phyloP scores from a whole-genome alignment of 1,140 invertebrate species.

The Ceratosolen solmsi region DNA sequence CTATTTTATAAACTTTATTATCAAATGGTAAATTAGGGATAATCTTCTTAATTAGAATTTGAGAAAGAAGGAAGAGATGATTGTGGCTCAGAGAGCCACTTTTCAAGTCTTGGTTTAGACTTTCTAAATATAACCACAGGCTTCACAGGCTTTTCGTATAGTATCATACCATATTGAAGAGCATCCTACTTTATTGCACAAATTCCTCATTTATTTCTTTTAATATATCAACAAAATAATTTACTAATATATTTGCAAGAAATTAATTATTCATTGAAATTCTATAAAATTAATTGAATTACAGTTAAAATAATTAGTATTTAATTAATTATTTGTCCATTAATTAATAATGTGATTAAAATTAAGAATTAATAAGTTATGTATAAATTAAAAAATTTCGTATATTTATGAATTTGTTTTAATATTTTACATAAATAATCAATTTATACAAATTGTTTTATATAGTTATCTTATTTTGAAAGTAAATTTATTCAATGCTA shows the following conservation, averaged over 20 bases:
- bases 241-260: slow-evolving; percentile 52
- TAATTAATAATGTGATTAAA: neutral
- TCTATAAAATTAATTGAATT: neutral
- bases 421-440: slow-evolving; percentile 21
- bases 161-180: slow-evolving; percentile 62
- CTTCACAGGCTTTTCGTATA: slow-evolving; percentile 66
- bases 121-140: slow-evolving; percentile 70
- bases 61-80: slow-evolving; percentile 28
- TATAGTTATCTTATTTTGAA: neutral
- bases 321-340: too few relatives aligned
- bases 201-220: slow-evolving; percentile 64
- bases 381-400: neutral
- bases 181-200: slow-evolving; percentile 62
- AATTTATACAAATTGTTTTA: slow-evolving; percentile 3
- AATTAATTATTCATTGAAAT: slow-evolving; percentile 31
- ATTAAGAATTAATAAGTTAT: neutral
- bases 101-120: slow-evolving; percentile 73
- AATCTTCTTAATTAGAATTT: slow-evolving; percentile 22
- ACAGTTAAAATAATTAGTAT: neutral
- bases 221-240: slow-evolving; percentile 60
- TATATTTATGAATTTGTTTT: neutral
- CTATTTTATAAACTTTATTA: neutral
- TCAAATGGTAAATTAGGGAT: slow-evolving; percentile 3
- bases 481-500: too few relatives aligned
- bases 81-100: slow-evolving; percentile 64